Percentiles rank a stretch among this genome's conserved stretches.
Conservation (phyloP, 1,140 invertebrate species). For the Zaprionus inermis region DNA sequence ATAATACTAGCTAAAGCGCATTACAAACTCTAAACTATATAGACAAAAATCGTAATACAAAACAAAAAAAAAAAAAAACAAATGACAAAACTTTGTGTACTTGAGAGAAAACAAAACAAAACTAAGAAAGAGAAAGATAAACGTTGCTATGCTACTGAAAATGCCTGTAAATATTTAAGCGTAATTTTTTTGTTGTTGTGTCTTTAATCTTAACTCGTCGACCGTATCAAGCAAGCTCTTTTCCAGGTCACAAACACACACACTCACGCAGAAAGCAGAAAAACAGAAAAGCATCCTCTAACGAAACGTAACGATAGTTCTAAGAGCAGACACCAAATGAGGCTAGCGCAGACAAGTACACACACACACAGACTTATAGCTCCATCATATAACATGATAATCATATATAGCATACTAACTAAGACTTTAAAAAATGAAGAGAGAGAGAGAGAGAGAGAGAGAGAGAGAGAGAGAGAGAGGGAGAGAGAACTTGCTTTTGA, state of each 20-base stretch:
- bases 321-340: conserved; percentile 28
- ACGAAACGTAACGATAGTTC: conserved; percentile 17
- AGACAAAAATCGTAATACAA: neutral
- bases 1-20: conserved; percentile 58
- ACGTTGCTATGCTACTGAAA: conserved; percentile 68
- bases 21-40: conserved; percentile 33
- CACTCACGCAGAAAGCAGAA: too few species aligned
- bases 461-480: neutral
- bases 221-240: conserved; percentile 42
- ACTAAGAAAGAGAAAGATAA: conserved; percentile 17
- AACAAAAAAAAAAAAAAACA: conserved; percentile 12
- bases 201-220: conserved; percentile 20
- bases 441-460: neutral
- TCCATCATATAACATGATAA: conserved; percentile 36
- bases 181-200: conserved; percentile 30
- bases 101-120: conserved; percentile 45
- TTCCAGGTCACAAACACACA: conserved; percentile 39
- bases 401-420: conserved; percentile 16
- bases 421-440: neutral
- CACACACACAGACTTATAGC: conserved; percentile 23
- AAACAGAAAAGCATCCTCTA: conserved; percentile 28
- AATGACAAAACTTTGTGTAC: conserved; percentile 48
- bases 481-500: conserved; percentile 8
- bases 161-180: conserved; percentile 76
- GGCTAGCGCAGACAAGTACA: conserved; percentile 16